Percentiles rank a stretch among this genome's conserved stretches.
These are phyloP conservation scores for Ectobius pallidus DNA, from an alignment of 2,888 invertebrate genomes.

Conservation along the genomic window DNA sequence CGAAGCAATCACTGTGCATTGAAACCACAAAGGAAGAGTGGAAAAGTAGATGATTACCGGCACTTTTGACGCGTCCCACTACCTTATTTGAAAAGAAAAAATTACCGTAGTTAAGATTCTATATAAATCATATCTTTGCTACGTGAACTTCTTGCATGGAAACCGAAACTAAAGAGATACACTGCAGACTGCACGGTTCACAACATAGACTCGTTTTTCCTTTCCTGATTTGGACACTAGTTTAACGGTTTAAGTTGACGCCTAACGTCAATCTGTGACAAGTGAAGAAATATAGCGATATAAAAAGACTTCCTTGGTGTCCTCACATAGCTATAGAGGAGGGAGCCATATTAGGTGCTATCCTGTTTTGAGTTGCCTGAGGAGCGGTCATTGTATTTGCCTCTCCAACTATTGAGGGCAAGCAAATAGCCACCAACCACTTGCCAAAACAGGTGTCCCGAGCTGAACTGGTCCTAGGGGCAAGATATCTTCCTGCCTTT, in stretches of 20 bases:
- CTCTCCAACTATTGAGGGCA: slow-evolving; percentile 9
- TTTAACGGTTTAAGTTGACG: not conserved
- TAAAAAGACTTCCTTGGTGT: not conserved
- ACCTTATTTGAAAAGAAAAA: too few species aligned
- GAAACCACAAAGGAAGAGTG: too few species aligned
- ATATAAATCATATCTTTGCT: too few species aligned
- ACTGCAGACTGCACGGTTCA: too few species aligned
- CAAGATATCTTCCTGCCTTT: slow-evolving; percentile 14
- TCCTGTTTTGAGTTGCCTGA: not conserved
- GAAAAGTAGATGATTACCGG: too few species aligned
- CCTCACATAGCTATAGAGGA: not conserved
- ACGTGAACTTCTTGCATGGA: too few species aligned
- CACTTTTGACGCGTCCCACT: too few species aligned
- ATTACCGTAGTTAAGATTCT: too few species aligned
- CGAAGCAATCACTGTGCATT: too few species aligned
- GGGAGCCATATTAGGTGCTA: not conserved
- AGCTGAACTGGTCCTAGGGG: not conserved
- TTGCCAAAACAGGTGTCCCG: slow-evolving; percentile 18
- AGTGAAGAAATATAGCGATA: not conserved
- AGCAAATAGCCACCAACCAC: not conserved
- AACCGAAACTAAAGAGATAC: too few species aligned
- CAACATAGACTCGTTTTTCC: not conserved
- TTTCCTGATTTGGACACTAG: not conserved
- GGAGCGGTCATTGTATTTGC: not conserved
- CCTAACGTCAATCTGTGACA: not conserved